Percentiles rank a stretch among this genome's conserved stretches.
Evolutionary conservation across 64 coral and sea anemone species (phyloP).

Genomic region (Stylophora pistillata): DNA sequence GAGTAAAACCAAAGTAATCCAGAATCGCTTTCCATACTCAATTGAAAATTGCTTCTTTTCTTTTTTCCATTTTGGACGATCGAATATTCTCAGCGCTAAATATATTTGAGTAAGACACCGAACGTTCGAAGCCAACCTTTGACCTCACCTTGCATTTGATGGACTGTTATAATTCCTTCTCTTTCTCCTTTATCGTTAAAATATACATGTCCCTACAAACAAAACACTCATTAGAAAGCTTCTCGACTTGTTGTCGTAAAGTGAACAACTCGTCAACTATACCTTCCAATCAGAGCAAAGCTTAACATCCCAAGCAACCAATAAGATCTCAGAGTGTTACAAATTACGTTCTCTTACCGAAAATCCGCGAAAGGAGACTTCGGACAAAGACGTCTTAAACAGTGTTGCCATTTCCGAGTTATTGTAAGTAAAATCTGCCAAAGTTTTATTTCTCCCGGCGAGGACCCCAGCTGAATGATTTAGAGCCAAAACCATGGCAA

Average conservation of each 20-base stretch:
- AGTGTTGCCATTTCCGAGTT: constrained; percentile 9
- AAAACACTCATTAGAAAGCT: too few relatives aligned
- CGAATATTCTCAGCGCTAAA: too few relatives aligned
- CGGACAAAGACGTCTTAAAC: constrained; percentile 4
- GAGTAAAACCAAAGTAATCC: too few relatives aligned
- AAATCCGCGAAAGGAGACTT: constrained; percentile 16
- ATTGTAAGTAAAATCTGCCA: constrained; percentile 6
- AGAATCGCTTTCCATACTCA: too few relatives aligned
- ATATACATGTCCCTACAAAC: neutral
- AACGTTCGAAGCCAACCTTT: too few relatives aligned
- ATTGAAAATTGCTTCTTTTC: too few relatives aligned
- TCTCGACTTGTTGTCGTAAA: too few relatives aligned
- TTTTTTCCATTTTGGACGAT: too few relatives aligned
- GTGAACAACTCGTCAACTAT: neutral
- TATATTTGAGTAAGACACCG: too few relatives aligned
- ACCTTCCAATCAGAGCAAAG: neutral
- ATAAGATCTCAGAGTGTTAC: neutral
- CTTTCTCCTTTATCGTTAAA: constrained; percentile 32
- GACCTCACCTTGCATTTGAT: constrained; percentile 28
- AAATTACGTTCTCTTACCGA: neutral
- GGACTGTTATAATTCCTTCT: constrained; percentile 10
- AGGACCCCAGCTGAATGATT: constrained; percentile 14
- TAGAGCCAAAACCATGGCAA: constrained; percentile 53
- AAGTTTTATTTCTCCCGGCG: neutral
- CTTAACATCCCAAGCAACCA: neutral